Conservation (phyloP, 1,140 invertebrate species). For the Euwallacea fornicatus region DNA sequence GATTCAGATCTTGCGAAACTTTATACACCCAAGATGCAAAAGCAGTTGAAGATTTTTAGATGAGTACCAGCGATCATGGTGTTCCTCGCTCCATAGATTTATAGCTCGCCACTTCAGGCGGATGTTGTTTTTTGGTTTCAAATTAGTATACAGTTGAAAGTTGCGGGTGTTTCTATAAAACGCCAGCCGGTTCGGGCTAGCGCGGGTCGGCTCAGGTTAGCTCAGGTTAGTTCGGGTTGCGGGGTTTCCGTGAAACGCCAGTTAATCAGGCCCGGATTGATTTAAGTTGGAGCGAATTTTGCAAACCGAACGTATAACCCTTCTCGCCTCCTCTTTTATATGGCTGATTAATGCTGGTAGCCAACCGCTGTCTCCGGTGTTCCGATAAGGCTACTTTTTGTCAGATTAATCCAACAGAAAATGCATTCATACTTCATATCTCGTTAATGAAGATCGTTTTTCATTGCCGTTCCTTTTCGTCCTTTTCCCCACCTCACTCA, state of each 20-base stretch:
- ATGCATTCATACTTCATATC: slow-evolving; percentile 54
- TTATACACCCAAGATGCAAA: slow-evolving; percentile 40
- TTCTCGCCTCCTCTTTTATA: slow-evolving; percentile 34
- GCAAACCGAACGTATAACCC: slow-evolving; percentile 8
- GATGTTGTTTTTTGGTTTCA: slow-evolving; percentile 26
- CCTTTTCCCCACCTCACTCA: slow-evolving; percentile 24
- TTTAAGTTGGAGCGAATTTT: too few relatives aligned
- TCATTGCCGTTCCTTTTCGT: slow-evolving; percentile 41
- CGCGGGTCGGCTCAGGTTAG: too few relatives aligned
- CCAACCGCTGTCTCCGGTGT: slow-evolving; percentile 41
- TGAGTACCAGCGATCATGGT: slow-evolving; percentile 30
- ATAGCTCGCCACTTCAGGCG: slow-evolving; percentile 22
- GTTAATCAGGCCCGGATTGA: too few relatives aligned
- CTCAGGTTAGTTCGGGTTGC: too few relatives aligned
- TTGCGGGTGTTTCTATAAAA: too few relatives aligned
- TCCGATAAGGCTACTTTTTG: slow-evolving; percentile 49
- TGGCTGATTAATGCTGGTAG: slow-evolving; percentile 38
- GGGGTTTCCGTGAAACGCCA: too few relatives aligned
- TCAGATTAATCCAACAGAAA: slow-evolving; percentile 51
- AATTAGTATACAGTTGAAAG: neutral
- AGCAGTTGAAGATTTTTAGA: slow-evolving; percentile 37
- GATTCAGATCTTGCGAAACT: slow-evolving; percentile 35
- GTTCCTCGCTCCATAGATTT: slow-evolving; percentile 30
- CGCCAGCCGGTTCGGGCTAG: too few relatives aligned
- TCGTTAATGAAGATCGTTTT: slow-evolving; percentile 52